These are phyloP conservation scores for Pinna nobilis DNA, from an alignment of 1,140 invertebrate genomes.

Conservation along the genomic window DNA sequence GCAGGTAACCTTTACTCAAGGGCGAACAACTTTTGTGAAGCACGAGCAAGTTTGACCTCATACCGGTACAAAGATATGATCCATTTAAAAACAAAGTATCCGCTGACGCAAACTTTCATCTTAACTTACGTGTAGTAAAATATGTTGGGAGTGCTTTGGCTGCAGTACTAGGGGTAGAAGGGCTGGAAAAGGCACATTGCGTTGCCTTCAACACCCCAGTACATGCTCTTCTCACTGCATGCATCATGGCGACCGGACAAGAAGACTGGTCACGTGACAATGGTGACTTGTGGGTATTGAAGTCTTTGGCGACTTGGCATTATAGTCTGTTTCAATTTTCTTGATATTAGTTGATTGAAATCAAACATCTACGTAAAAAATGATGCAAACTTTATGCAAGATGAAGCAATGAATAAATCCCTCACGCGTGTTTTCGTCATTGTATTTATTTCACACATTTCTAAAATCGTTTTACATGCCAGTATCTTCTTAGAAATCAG, in stretches of 20 bases:
- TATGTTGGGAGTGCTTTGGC: constrained; percentile 77
- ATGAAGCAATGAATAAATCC: too few species aligned
- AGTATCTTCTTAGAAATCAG: too few species aligned
- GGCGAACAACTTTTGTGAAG: background rate
- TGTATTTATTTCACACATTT: too few species aligned
- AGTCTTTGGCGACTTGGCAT: too few species aligned
- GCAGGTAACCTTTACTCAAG: background rate
- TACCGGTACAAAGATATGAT: background rate
- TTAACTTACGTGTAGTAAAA: constrained; percentile 79
- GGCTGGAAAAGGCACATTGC: constrained; percentile 77
- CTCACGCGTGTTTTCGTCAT: too few species aligned
- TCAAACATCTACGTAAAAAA: too few species aligned
- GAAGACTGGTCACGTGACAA: constrained; percentile 59
- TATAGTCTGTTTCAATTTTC: too few species aligned
- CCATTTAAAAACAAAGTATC: background rate
- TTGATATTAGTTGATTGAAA: too few species aligned
- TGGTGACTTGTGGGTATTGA: constrained; percentile 1
- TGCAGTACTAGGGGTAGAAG: constrained; percentile 77
- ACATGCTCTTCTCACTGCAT: constrained; percentile 79
- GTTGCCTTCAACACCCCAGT: constrained; percentile 79
- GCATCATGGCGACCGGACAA: constrained; percentile 79
- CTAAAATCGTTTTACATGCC: too few species aligned
- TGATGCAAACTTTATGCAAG: too few species aligned
- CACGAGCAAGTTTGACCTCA: background rate
- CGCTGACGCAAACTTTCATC: background rate